These are phyloP conservation scores for Macquaria ambigua DNA, from an alignment of 2,113 vertebrate species.

Conservation along the genomic window DNA sequence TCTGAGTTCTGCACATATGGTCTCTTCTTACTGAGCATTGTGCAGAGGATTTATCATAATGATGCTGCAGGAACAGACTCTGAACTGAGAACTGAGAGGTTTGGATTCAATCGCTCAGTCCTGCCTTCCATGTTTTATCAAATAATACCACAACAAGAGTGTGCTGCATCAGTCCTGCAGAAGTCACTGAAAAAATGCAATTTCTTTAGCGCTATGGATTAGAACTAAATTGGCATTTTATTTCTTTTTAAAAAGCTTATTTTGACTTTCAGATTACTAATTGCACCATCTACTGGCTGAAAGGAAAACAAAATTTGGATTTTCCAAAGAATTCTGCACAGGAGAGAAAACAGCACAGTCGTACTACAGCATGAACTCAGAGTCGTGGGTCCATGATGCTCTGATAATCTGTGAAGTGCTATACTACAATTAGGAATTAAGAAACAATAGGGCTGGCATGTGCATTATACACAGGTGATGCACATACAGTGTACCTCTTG, in stretches of 20 bases:
- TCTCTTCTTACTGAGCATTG: conserved; percentile 5
- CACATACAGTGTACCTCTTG: background rate
- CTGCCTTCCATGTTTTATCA: background rate
- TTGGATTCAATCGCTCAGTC: background rate
- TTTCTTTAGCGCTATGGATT: background rate
- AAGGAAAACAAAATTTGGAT: conserved; percentile 29
- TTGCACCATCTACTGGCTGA: conserved; percentile 62
- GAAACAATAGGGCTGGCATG: background rate
- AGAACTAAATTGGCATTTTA: background rate
- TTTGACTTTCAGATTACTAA: conserved; percentile 38
- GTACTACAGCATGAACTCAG: background rate
- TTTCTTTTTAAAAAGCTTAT: background rate
- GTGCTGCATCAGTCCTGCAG: background rate
- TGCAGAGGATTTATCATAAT: conserved; percentile 26
- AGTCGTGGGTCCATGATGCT: background rate
- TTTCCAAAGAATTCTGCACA: conserved; percentile 9
- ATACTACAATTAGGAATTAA: background rate
- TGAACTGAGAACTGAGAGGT: conserved; percentile 16
- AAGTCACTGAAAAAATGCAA: background rate
- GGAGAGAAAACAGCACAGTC: background rate
- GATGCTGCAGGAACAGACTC: conserved; percentile 2
- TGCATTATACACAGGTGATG: background rate
- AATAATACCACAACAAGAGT: conserved; percentile 6
- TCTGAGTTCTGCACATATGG: conserved; percentile 24
- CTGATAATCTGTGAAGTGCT: background rate